Evolutionary conservation across 2,888 invertebrate species (phyloP).

Genomic region (Xanthorhoe spadicearia): DNA sequence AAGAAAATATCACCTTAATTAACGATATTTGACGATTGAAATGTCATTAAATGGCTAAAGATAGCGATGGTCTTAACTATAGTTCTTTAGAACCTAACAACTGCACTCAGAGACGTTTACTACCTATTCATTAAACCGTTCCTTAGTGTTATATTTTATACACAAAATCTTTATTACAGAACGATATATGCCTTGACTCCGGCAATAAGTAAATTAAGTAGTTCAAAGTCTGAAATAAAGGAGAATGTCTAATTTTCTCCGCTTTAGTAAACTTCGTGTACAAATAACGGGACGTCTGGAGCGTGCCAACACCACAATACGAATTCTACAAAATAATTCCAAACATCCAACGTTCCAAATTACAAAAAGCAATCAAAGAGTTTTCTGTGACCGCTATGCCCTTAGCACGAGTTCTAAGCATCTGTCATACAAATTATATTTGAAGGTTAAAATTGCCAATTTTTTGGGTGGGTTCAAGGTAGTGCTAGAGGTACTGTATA

Average conservation of each 20-base stretch:
- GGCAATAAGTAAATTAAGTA: background rate
- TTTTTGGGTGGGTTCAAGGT: background rate
- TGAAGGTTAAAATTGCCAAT: background rate
- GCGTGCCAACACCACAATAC: slow-evolving; percentile 63
- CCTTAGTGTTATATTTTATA: too few species aligned
- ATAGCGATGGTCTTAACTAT: too few species aligned
- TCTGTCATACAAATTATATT: background rate
- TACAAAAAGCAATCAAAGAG: slow-evolving; percentile 75
- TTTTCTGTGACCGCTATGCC: slow-evolving; percentile 58
- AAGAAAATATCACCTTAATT: too few species aligned
- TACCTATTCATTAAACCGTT: too few species aligned
- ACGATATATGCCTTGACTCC: too few species aligned
- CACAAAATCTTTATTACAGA: too few species aligned
- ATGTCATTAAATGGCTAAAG: too few species aligned
- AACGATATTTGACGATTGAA: too few species aligned
- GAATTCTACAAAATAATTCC: slow-evolving; percentile 70
- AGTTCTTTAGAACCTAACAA: too few species aligned
- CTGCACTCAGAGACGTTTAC: too few species aligned
- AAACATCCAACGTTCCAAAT: slow-evolving; percentile 73
- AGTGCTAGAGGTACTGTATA: slow-evolving; percentile 38
- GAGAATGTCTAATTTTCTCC: slow-evolving; percentile 24
- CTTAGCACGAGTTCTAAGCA: slow-evolving; percentile 16
- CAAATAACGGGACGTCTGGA: slow-evolving; percentile 53
- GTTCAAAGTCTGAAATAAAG: slow-evolving; percentile 16
- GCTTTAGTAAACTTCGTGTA: slow-evolving; percentile 42